Conservation (phyloP, 2,888 invertebrate species). For the Meta bourneti region DNA sequence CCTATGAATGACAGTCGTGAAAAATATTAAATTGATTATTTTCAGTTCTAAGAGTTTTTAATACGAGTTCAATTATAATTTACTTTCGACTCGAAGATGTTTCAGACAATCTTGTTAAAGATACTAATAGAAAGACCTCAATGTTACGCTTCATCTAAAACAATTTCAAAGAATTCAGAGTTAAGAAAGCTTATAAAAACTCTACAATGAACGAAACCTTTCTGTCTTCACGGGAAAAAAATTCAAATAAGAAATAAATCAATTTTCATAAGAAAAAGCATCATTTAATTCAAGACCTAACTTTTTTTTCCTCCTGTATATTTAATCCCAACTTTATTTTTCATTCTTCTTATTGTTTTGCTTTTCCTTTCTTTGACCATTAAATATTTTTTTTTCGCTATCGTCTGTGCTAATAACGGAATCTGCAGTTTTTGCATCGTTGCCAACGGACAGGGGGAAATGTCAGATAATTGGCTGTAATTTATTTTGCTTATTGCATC, state of each 20-base stretch:
- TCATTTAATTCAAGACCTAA: conserved; percentile 33
- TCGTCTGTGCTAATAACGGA: conserved; percentile 7
- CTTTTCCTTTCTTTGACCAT: not conserved
- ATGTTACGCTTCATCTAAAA: not conserved
- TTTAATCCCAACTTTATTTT: conserved; percentile 9
- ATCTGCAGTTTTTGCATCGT: conserved; percentile 9
- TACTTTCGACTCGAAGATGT: not conserved
- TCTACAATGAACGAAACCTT: not conserved
- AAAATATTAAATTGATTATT: not conserved
- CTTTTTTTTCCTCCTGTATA: not conserved
- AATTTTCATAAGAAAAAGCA: not conserved
- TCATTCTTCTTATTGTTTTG: not conserved
- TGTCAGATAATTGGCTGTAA: conserved; percentile 51
- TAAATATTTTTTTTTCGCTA: conserved; percentile 3
- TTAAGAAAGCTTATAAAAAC: not conserved
- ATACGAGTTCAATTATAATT: not conserved
- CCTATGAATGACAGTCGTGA: not conserved
- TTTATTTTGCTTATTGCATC: conserved; percentile 45
- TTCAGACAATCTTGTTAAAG: not conserved
- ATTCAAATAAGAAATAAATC: not conserved
- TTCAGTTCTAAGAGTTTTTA: not conserved
- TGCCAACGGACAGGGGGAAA: conserved; percentile 28
- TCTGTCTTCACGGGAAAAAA: not conserved
- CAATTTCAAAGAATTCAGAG: not conserved
- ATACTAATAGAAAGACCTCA: not conserved